These are phyloP conservation scores for Microtus oregoni DNA, from an alignment of 2,113 vertebrate species.

Conservation along the genomic window DNA sequence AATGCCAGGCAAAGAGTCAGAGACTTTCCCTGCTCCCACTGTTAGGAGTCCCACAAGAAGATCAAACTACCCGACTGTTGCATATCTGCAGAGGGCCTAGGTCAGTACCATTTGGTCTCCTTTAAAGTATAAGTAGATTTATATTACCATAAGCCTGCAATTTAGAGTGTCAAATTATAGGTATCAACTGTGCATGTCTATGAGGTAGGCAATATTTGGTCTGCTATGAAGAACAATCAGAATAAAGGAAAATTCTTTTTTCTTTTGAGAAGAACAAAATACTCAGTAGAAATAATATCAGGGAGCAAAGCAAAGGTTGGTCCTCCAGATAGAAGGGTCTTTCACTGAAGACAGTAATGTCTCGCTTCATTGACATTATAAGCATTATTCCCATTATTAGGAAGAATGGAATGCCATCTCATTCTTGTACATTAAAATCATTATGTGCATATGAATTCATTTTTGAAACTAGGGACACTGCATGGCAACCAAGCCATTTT, in stretches of 20 bases:
- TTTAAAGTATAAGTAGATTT: neutral
- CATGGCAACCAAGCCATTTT: conserved; percentile 15
- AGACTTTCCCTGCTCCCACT: neutral
- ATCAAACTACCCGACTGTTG: neutral
- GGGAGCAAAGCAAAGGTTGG: neutral
- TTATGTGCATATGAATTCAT: neutral
- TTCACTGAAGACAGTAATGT: neutral
- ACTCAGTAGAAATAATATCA: conserved; percentile 26
- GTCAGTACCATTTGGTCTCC: neutral
- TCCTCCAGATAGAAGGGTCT: conserved; percentile 53
- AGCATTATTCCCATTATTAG: neutral
- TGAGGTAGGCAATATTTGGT: conserved; percentile 42
- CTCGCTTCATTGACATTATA: neutral
- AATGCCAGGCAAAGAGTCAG: neutral
- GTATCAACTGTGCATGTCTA: neutral
- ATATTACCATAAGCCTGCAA: neutral
- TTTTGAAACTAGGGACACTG: conserved; percentile 34
- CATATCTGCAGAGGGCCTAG: neutral
- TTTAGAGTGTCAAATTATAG: conserved; percentile 47
- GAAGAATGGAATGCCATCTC: neutral
- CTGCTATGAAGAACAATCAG: neutral
- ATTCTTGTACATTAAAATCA: neutral
- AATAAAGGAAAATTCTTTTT: neutral
- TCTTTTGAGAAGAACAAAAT: conserved; percentile 7
- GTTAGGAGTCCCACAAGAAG: neutral